These are phyloP conservation scores for Acleris sparsana DNA, from an alignment of 2,888 invertebrate species.

Conservation along the genomic window DNA sequence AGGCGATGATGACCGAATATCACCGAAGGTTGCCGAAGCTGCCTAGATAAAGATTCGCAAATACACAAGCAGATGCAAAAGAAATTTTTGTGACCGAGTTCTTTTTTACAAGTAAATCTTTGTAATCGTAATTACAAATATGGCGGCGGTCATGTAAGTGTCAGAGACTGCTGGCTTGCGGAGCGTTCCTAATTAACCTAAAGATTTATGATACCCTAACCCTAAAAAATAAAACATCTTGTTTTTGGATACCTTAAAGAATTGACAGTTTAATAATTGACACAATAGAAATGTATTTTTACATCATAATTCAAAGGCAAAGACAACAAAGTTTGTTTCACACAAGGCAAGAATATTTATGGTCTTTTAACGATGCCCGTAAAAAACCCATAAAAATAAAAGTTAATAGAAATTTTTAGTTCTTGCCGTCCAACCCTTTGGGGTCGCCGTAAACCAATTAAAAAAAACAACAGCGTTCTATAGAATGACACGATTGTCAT, in stretches of 20 bases:
- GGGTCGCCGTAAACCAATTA: slow-evolving; percentile 23
- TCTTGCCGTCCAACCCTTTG: slow-evolving; percentile 33
- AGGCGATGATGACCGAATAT: slow-evolving; percentile 48
- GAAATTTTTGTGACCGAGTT: slow-evolving; percentile 15
- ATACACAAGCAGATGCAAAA: slow-evolving; percentile 28
- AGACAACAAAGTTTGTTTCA: slow-evolving; percentile 20
- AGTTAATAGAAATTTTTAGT: slow-evolving; percentile 28
- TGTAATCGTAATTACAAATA: neutral
- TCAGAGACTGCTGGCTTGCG: too few relatives aligned
- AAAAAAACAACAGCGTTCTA: slow-evolving; percentile 29
- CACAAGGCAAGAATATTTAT: slow-evolving; percentile 22
- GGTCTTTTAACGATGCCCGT: slow-evolving; percentile 29
- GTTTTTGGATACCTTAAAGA: too few relatives aligned
- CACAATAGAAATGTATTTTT: slow-evolving; percentile 4
- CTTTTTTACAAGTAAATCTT: neutral
- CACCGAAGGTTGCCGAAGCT: slow-evolving; percentile 61
- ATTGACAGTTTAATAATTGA: neutral
- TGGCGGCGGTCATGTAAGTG: neutral
- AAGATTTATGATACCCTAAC: too few relatives aligned
- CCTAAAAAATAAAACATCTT: too few relatives aligned
- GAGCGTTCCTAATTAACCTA: too few relatives aligned
- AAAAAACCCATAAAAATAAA: slow-evolving; percentile 28
- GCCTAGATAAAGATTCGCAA: slow-evolving; percentile 36
- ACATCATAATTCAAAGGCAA: slow-evolving; percentile 11
- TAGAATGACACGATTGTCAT: too few relatives aligned